phyloP scores from a whole-genome alignment of 35 echinoderm and acorn worm species.

The Eucidaris tribuloides region DNA sequence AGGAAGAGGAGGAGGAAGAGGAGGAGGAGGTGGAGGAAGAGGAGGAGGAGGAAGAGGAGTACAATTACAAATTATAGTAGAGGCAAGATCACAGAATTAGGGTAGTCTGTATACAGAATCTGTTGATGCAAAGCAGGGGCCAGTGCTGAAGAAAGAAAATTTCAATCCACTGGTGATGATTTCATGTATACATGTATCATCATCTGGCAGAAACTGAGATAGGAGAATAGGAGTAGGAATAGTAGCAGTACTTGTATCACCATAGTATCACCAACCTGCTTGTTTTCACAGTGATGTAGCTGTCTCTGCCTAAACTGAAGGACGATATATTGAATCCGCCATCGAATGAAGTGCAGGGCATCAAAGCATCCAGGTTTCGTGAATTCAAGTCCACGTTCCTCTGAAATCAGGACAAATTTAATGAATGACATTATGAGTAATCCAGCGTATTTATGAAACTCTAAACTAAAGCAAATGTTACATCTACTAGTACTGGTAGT shows the following conservation, averaged over 20 bases:
- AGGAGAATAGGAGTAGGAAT: not conserved
- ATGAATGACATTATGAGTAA: too few relatives aligned
- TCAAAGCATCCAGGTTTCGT: conserved; percentile 12
- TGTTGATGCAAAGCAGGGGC: not conserved
- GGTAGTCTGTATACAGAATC: not conserved
- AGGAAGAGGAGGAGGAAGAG: not conserved
- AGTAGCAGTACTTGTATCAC: not conserved
- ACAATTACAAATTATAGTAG: not conserved
- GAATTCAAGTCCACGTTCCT: conserved; percentile 19
- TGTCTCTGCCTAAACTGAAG: conserved; percentile 1
- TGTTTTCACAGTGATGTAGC: conserved; percentile 1
- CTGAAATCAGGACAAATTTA: not conserved
- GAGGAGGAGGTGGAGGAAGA: not conserved
- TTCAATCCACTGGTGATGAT: not conserved
- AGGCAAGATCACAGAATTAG: not conserved
- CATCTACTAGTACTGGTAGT: not conserved
- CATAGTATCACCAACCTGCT: not conserved
- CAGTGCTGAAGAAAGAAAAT: not conserved
- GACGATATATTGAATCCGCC: conserved; percentile 8
- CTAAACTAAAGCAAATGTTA: too few relatives aligned
- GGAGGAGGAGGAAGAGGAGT: not conserved
- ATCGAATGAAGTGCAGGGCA: not conserved
- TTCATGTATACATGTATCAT: not conserved
- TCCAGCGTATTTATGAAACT: too few relatives aligned
- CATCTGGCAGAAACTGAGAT: not conserved